A percentile compares a stretch with the other conserved stretches of the same genome.
phyloP scores from a whole-genome alignment of 2,888 invertebrate genomes.

The Anoncus sp. region DNA sequence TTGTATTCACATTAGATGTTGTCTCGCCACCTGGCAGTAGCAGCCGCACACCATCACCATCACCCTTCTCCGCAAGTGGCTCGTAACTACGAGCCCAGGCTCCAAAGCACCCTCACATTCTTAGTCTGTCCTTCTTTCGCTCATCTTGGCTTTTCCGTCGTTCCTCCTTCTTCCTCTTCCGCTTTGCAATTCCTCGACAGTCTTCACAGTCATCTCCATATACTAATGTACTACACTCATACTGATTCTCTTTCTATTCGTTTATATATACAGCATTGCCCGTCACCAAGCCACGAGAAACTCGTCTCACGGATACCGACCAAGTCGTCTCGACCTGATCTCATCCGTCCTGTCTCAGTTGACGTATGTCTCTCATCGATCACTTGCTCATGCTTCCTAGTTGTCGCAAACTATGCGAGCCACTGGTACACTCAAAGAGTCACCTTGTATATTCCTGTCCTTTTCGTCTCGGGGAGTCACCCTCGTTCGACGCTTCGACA shows the following conservation, averaged over 20 bases:
- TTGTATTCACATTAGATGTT: conserved; percentile 79
- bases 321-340: conserved; percentile 33
- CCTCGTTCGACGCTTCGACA: conserved; percentile 51
- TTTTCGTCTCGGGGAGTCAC: conserved; percentile 27
- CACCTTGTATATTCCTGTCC: conserved; percentile 16
- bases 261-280: conserved; percentile 25
- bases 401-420: conserved; percentile 7
- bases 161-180: conserved; percentile 55
- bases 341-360: conserved; percentile 70
- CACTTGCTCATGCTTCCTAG: conserved; percentile 67
- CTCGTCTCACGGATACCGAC: conserved; percentile 23
- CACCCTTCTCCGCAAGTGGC: conserved; percentile 37
- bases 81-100: conserved; percentile 38
- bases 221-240: conserved; percentile 33
- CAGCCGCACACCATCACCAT: conserved; percentile 61
- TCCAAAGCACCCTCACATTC: conserved; percentile 30
- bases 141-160: conserved; percentile 17
- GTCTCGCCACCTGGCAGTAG: conserved; percentile 77
- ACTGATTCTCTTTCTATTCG: conserved; percentile 56
- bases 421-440: conserved; percentile 16
- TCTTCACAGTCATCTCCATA: conserved; percentile 8
- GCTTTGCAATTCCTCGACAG: conserved; percentile 53
- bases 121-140: conserved; percentile 31
- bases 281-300: conserved; percentile 25
- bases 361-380: conserved; percentile 79